Conservation (phyloP, 2,797 vertebrate species). For the Halcyon badia region DNA sequence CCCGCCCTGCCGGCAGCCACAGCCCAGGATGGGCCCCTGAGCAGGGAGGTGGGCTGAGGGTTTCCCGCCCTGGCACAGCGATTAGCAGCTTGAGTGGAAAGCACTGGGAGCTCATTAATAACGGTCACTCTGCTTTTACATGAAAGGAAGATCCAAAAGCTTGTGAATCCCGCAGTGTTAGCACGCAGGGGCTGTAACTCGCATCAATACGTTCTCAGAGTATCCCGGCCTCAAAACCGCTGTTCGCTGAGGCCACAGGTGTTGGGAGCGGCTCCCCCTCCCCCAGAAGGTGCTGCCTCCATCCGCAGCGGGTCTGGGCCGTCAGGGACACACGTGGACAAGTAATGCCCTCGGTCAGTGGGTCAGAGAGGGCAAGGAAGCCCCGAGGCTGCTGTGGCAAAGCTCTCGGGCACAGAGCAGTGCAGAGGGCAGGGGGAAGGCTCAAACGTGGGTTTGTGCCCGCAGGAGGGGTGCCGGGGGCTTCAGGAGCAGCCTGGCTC, state of each 20-base stretch:
- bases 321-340: too few species aligned
- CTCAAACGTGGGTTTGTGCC: not conserved
- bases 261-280: not conserved
- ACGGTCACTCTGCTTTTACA: not conserved
- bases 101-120: fast-evolving
- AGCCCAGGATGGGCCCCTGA: not conserved
- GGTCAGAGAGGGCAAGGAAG: not conserved
- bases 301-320: not conserved
- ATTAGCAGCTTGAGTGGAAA: fast-evolving
- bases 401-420: not conserved
- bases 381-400: not conserved
- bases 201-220: not conserved
- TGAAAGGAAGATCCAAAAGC: fast-evolving
- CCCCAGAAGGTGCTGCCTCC: not conserved
- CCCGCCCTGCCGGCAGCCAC: too few species aligned
- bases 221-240: not conserved
- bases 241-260: not conserved
- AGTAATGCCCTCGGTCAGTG: too few species aligned
- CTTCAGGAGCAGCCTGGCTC: not conserved
- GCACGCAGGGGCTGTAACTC: not conserved
- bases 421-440: not conserved
- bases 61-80: fast-evolving
- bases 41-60: too few species aligned
- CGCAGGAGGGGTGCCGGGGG: too few species aligned
- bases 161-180: fast-evolving